phyloP scores from a whole-genome alignment of 2,888 invertebrate genomes.

The Homarus gammarus region DNA sequence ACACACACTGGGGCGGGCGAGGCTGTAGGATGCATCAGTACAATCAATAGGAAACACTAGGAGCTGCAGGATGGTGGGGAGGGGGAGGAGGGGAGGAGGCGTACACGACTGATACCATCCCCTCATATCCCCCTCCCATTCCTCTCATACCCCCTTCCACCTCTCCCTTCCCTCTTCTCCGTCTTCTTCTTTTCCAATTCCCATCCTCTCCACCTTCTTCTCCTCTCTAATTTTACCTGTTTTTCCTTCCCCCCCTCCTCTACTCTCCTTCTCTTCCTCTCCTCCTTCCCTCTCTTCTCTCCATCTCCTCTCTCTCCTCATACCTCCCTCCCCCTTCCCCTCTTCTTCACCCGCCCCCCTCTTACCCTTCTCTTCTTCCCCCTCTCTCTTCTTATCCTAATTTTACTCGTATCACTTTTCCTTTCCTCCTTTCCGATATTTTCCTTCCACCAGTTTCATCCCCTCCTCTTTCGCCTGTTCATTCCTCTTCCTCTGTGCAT shows the following conservation, averaged over 20 bases:
- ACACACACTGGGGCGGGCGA: slow-evolving; percentile 41
- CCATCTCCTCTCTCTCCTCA: neutral
- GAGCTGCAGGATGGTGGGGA: neutral
- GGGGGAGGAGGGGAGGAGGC: neutral
- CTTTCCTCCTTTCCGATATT: neutral
- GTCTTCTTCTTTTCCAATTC: neutral
- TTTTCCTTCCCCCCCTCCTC: neutral
- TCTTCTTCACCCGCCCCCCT: neutral
- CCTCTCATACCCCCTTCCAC: no score
- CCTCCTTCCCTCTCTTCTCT: neutral
- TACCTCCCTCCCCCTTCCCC: neutral
- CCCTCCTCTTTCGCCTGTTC: slow-evolving; percentile 1
- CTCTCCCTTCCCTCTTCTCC: no score
- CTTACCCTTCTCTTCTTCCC: neutral
- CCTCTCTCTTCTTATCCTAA: neutral
- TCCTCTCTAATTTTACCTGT: neutral
- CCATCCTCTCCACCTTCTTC: neutral
- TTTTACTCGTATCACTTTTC: neutral
- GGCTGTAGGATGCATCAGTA: neutral
- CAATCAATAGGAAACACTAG: neutral
- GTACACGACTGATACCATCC: no score
- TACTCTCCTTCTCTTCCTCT: neutral
- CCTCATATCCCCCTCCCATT: no score
- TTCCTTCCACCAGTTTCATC: neutral
- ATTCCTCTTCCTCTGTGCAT: slow-evolving; percentile 6